Evolutionary conservation across 2,888 invertebrate genomes (phyloP), one percentile per base, ranked within the genome.

Genomic region (Volucella inanis): DNA sequence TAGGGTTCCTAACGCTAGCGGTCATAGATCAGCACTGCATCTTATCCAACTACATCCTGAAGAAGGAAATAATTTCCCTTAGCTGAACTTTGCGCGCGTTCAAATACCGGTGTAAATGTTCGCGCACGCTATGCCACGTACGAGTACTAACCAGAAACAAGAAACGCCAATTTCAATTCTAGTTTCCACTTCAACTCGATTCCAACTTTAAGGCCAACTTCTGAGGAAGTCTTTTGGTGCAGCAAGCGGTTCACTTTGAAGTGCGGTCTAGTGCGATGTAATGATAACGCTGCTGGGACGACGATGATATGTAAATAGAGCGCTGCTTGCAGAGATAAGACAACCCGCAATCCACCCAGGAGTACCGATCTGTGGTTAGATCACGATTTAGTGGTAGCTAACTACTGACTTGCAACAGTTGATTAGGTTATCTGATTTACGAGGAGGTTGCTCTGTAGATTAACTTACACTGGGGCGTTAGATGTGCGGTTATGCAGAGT

Each of bases 361-460:
- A 70, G 65, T 64, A 70, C 12, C 70, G 77, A 72, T 79, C 68
- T 12, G 68, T 68, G 74, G 79, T 74, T 70, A 79, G 79, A 79
- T 83, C 72, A 74, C 72, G 83, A 83, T 74, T 78, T 78, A 78
- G 83, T 74, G 52, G 67, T 68, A 78, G 67, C 72, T 83, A 83
- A 83, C 83, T 83, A 83, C 79, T 68, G 68, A 62, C 79, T 83
- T 74, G 68, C 83, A 83, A 79, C 83, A 74, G 72, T 83, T 79
- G 79, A 83, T 83, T 79, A 79, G 78, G 72, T 83, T 83, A 83
- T 83, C 83, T 83, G 83, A 83, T 83, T 78, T 83, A 83, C 68
- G 79, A 74, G 50, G 68, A 68, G 57, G 57, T 52, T 41, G 74
- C 62, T 74, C 67, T 72, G 57, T 55, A 72, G 59, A 77, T 77